Base-by-base conservation (phyloP, 2,113 vertebrate genomes). In the Leptobrachium ailaonicum region DNA sequence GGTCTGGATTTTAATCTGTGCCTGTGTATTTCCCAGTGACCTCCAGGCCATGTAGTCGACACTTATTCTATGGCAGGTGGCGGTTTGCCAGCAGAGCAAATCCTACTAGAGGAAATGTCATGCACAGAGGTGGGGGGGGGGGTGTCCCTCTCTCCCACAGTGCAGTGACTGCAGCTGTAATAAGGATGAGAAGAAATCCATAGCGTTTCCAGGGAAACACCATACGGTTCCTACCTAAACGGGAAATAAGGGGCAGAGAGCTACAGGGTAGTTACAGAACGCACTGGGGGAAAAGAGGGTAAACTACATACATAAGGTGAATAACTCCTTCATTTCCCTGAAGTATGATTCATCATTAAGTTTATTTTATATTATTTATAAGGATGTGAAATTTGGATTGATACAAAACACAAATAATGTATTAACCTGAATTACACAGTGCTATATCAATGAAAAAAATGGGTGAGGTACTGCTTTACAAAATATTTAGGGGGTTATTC, bases 181-280 rank as follows among this genome's bases (percentile, higher is more conserved):
- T 62, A 64, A 80, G 71, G 50, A 74, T 74, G 41, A 53, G 64
- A 74, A 80, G 14, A 56, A 80, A 80, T 80, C 78, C 78, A 80
- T 80, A 47, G 71, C 64, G 78, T 80, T 80, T 80, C 78, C 78
- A 74, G 71, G 78, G 78, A 80, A 80, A 80, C 78, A 80, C 78
- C 78, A 74, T 74, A 64, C 71, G 66, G 71, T 64, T 80, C 71
- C 78, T 11, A 40, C 71, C 78, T 80, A 74, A 74, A 42, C 53
- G 58, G 69, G 62, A 72, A 64, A 53, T 80, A 47, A 68, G 50
- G 20, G 64, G 40, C n/a, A 56, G 20, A 74, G 71, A 66, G 3
- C 63, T 68, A 50, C 8, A n/a, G 71, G 66, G 53, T 60, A 72
- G 73, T 77, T 42, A 63, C 63, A 68, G 41, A n/a, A 44, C 20